These are phyloP conservation scores for Philereme vetulata DNA, from an alignment of 2,888 invertebrate species.

Conservation along the genomic window DNA sequence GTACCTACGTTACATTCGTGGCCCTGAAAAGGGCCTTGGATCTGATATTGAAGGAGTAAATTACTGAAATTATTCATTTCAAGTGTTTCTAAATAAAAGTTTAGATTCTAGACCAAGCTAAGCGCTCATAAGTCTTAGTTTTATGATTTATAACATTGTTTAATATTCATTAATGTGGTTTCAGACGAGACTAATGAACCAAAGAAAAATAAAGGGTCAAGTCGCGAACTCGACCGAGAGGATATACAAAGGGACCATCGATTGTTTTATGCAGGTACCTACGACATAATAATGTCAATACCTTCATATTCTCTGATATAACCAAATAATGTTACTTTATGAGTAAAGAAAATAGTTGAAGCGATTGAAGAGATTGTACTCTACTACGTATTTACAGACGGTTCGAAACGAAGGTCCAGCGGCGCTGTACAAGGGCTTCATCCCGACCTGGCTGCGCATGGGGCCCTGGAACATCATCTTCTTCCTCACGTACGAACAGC, in stretches of 20 bases:
- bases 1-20: no score
- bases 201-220: conserved; percentile 85
- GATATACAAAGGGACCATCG: conserved; percentile 92
- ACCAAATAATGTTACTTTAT: neutral
- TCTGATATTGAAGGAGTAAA: no score
- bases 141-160: no score
- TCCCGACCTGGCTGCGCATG: conserved; percentile 97
- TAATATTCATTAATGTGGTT: conserved; percentile 49
- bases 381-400: conserved; percentile 86
- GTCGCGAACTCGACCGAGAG: conserved; percentile 48
- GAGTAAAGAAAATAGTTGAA: no score
- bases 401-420: conserved; percentile 93
- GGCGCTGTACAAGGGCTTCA: conserved; percentile 97
- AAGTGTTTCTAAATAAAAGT: no score
- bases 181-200: conserved; percentile 97
- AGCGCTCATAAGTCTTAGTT: no score
- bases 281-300: conserved; percentile 10
- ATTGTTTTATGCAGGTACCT: conserved; percentile 91
- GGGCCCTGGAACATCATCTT: conserved; percentile 99
- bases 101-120: no score
- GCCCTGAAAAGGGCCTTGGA: no score
- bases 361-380: no score
- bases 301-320: neutral
- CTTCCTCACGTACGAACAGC: conserved; percentile 96
- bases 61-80: no score